These are phyloP conservation scores for Rhysida immarginata DNA, from an alignment of 1,140 invertebrate genomes.

Conservation along the genomic window DNA sequence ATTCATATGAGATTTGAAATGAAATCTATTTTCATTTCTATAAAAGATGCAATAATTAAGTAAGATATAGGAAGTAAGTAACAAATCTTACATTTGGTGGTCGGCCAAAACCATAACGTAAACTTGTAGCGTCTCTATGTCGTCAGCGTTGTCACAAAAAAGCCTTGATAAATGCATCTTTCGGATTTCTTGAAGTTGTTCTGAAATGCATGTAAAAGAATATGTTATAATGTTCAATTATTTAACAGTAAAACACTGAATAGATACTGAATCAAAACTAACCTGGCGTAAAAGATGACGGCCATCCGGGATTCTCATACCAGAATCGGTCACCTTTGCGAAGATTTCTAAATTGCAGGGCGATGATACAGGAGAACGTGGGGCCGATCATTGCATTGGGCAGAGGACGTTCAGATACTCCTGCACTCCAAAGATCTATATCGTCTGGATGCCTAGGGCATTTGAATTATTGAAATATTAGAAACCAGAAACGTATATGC, in stretches of 20 bases:
- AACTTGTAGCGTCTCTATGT: constrained; percentile 27
- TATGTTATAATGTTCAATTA: neutral
- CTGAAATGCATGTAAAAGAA: constrained; percentile 20
- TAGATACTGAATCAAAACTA: too few species aligned
- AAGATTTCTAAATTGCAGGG: constrained; percentile 27
- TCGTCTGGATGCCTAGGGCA: constrained; percentile 17
- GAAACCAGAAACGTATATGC: too few species aligned
- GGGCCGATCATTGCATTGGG: constrained; percentile 28
- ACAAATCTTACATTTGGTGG: constrained; percentile 21
- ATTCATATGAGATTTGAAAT: neutral
- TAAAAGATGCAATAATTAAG: neutral
- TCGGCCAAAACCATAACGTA: constrained; percentile 25
- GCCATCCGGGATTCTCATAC: constrained; percentile 16
- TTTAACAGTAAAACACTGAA: too few species aligned
- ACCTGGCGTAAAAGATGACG: constrained; percentile 25
- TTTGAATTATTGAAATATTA: too few species aligned
- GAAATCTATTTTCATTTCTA: neutral
- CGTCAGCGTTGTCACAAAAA: constrained; percentile 33
- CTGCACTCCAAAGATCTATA: constrained; percentile 23
- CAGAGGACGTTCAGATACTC: constrained; percentile 25
- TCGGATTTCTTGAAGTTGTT: constrained; percentile 30
- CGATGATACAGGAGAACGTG: constrained; percentile 36
- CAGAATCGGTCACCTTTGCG: constrained; percentile 24
- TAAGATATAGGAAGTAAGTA: neutral
- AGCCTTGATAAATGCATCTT: constrained; percentile 27